Evolutionary conservation across 2,113 vertebrate species (phyloP).

Genomic region (Anhinga rufa): DNA sequence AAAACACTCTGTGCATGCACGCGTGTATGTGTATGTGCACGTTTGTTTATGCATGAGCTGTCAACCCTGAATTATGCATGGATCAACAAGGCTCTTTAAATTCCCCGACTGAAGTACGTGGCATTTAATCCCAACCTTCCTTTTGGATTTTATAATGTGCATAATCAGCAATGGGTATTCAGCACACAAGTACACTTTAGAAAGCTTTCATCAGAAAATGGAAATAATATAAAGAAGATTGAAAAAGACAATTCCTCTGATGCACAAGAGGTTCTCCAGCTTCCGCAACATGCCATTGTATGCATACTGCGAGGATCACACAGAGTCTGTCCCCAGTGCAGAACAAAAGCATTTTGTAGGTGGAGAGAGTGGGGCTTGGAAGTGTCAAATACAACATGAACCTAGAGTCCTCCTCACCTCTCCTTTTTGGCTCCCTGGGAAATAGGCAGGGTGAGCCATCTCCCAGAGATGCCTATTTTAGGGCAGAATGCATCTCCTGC

Average conservation of each 20-base stretch:
- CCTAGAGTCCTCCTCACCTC: background rate
- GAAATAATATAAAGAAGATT: background rate
- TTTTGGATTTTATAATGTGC: background rate
- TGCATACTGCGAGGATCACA: background rate
- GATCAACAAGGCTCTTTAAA: conserved; percentile 23
- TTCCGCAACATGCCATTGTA: background rate
- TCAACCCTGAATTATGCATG: background rate
- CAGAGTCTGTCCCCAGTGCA: background rate
- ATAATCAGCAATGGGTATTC: conserved; percentile 17
- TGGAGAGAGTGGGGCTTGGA: background rate
- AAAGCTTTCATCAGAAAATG: background rate
- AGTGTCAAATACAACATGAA: background rate
- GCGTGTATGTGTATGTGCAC: background rate
- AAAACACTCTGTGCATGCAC: background rate
- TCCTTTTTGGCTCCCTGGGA: background rate
- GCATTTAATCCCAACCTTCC: conserved; percentile 25
- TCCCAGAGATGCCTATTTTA: background rate
- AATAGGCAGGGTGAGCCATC: background rate
- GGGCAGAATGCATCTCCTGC: background rate
- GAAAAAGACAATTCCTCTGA: background rate
- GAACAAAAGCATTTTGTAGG: background rate
- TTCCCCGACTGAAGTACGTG: background rate
- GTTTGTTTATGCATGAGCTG: conserved; percentile 43
- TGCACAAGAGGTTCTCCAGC: background rate
- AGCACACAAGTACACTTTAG: conserved; percentile 4